These are phyloP conservation scores for Nicator chloris DNA, from an alignment of 2,113 vertebrate species.

Conservation along the genomic window DNA sequence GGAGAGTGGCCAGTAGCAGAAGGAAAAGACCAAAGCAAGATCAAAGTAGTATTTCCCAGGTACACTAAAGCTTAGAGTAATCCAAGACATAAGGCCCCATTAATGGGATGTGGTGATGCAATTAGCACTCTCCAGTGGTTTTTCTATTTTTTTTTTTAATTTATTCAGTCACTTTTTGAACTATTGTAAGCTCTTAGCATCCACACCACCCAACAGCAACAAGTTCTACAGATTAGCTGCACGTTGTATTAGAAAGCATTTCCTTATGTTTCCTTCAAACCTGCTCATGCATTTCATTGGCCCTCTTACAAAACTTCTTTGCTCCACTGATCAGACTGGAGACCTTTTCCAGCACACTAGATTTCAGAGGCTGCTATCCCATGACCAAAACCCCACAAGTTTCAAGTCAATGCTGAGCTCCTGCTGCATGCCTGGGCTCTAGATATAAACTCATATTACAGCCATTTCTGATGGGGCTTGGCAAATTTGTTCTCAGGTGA, in stretches of 20 bases:
- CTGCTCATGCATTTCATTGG: neutral
- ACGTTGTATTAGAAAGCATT: neutral
- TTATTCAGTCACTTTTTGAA: neutral
- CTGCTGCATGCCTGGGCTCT: neutral
- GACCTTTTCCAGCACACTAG: neutral
- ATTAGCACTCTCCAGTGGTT: neutral
- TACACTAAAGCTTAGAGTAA: neutral
- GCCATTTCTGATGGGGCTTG: neutral
- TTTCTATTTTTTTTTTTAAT: neutral
- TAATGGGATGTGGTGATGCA: neutral
- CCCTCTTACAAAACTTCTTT: neutral
- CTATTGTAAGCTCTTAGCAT: neutral
- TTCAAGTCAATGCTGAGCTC: neutral
- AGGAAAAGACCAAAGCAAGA: neutral
- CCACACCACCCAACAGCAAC: neutral
- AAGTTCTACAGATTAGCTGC: neutral
- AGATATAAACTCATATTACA: neutral
- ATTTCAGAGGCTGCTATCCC: neutral
- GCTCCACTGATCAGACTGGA: neutral
- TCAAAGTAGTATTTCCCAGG: neutral
- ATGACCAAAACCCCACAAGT: neutral
- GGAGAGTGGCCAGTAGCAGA: neutral
- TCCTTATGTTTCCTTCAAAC: neutral
- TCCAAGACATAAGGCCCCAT: neutral
- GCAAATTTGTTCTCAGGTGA: neutral